A percentile compares a stretch with the other conserved stretches of the same genome.
Evolutionary conservation across 1,140 invertebrate species (phyloP).

Genomic region (Teleopsis dalmanni): DNA sequence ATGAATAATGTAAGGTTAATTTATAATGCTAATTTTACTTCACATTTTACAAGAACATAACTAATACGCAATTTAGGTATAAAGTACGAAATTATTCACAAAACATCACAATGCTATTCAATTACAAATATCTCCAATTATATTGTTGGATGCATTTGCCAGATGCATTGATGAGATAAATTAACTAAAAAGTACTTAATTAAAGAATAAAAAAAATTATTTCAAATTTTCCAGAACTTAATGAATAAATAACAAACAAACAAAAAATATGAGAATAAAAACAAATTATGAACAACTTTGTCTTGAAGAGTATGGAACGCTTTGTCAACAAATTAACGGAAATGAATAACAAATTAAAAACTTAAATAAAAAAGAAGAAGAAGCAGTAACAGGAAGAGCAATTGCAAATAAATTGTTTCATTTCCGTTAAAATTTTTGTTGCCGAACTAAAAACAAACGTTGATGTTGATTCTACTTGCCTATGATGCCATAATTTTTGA

Average conservation of each 20-base stretch:
- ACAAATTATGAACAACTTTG: constrained; percentile 41
- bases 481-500: constrained; percentile 32
- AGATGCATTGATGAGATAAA: constrained; percentile 31
- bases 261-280: constrained; percentile 42
- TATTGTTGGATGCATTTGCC: constrained; percentile 13
- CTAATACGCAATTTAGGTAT: too few relatives aligned
- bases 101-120: constrained; percentile 6
- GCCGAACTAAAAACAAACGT: constrained; percentile 32
- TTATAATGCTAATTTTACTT: too few relatives aligned
- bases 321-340: constrained; percentile 44
- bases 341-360: constrained; percentile 33
- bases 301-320: constrained; percentile 45
- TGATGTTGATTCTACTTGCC: constrained; percentile 43
- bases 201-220: constrained; percentile 7
- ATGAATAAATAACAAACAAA: constrained; percentile 6
- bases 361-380: constrained; percentile 14
- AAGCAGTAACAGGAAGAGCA: constrained; percentile 12
- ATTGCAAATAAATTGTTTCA: constrained; percentile 26
- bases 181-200: constrained; percentile 12
- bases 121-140: constrained; percentile 5
- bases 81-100: too few relatives aligned
- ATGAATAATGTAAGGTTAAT: too few relatives aligned
- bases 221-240: constrained; percentile 5
- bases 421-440: constrained; percentile 45
- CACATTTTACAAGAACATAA: too few relatives aligned